Evolutionary conservation across 2,797 vertebrate species (phyloP).

Genomic region (Amniataba percoides): DNA sequence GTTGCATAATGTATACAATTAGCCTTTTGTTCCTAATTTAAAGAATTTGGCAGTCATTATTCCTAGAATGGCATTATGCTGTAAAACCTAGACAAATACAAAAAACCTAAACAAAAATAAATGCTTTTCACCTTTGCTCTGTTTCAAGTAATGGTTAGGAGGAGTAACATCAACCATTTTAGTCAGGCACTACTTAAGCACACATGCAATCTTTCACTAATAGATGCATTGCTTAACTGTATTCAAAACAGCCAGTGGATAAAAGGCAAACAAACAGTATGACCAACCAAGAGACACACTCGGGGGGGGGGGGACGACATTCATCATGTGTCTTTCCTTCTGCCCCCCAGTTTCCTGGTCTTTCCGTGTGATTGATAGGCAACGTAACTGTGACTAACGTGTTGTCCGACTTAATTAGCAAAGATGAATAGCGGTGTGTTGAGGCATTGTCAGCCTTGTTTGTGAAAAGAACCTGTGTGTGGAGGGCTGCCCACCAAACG

Average conservation of each 20-base stretch:
- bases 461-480: constrained; percentile 44
- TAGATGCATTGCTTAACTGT: neutral
- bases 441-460: constrained; percentile 63
- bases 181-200: no score
- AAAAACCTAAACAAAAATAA: no score
- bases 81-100: neutral
- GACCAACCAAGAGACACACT: constrained; percentile 55
- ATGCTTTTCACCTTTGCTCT: neutral
- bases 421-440: constrained; percentile 74
- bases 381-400: constrained; percentile 77
- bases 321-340: constrained; percentile 64
- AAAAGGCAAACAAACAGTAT: constrained; percentile 28
- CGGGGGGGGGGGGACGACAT: constrained; percentile 60
- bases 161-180: neutral
- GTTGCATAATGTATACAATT: neutral
- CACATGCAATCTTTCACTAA: constrained; percentile 10
- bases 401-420: constrained; percentile 82
- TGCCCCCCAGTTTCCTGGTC: constrained; percentile 60
- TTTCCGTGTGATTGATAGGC: constrained; percentile 78
- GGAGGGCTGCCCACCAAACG: constrained; percentile 54
- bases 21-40: neutral
- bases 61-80: neutral
- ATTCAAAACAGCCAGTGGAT: constrained; percentile 15
- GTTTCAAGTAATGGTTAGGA: neutral
- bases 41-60: neutral